Evolutionary conservation across 2,797 vertebrate species (phyloP).

Genomic region (Alcedo quadribrachys): DNA sequence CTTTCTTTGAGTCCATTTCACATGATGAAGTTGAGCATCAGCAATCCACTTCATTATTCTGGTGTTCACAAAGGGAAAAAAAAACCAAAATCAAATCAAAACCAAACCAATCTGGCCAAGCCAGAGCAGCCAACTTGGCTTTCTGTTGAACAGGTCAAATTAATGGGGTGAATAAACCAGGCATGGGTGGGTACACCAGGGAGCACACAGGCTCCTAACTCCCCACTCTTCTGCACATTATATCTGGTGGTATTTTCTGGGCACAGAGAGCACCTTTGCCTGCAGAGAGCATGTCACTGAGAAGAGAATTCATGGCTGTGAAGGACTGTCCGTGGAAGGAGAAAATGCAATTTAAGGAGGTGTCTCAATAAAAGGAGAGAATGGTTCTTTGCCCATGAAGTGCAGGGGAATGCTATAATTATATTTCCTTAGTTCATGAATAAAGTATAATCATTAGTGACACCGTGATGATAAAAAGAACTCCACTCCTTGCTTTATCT

Average conservation of each 20-base stretch:
- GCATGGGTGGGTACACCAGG: neutral
- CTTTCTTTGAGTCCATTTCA: neutral
- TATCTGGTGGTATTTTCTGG: neutral
- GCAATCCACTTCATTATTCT: neutral
- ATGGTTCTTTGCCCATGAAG: neutral
- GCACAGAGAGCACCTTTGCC: neutral
- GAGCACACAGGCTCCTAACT: neutral
- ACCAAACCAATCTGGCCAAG: neutral
- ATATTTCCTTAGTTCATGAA: conserved; percentile 2
- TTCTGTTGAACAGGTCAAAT: neutral
- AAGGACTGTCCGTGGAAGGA: neutral
- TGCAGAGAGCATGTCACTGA: neutral
- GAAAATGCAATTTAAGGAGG: neutral
- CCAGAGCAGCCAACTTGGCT: neutral
- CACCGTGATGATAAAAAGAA: neutral
- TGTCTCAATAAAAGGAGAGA: neutral
- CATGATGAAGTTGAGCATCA: neutral
- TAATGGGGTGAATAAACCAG: neutral
- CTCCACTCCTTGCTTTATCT: neutral
- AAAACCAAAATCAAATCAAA: neutral
- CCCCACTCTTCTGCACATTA: neutral
- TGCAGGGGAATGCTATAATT: neutral
- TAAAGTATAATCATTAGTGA: neutral
- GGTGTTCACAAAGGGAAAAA: neutral
- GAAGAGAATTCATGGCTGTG: neutral